phyloP scores from a whole-genome alignment of 2,888 invertebrate genomes.

The Yponomeuta plumbellus region DNA sequence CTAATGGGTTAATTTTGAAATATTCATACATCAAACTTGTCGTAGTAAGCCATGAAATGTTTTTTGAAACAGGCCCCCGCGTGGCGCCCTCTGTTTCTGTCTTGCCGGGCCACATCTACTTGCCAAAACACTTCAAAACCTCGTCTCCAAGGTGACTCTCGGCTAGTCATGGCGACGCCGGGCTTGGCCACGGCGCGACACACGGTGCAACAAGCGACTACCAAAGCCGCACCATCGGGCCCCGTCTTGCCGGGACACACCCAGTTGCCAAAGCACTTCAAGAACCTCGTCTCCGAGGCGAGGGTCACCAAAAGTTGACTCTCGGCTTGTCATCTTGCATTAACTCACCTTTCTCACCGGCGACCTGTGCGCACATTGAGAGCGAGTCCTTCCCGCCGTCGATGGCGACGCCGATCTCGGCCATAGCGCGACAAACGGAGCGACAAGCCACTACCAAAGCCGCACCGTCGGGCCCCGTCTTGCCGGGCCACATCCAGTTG shows the following conservation, averaged over 20 bases:
- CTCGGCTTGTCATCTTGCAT: too few relatives aligned
- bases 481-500: conserved; percentile 99
- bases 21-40: too few relatives aligned
- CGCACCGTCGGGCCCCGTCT: conserved; percentile 94
- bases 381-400: conserved; percentile 99
- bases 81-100: conserved; percentile 93
- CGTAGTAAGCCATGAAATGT: too few relatives aligned
- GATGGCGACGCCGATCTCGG: conserved; percentile 87
- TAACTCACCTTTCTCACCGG: not conserved
- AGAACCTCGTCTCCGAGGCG: too few relatives aligned
- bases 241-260: conserved; percentile 99
- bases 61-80: too few relatives aligned
- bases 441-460: conserved; percentile 90
- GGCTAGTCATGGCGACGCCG: conserved; percentile 79
- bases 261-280: conserved; percentile 99
- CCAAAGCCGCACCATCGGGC: conserved; percentile 92
- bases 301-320: too few relatives aligned
- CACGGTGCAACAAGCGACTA: conserved; percentile 92
- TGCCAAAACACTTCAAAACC: conserved; percentile 98
- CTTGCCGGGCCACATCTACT: conserved; percentile 99
- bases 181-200: conserved; percentile 88
- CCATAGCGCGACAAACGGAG: conserved; percentile 92
- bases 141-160: too few relatives aligned
- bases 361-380: conserved; percentile 93
- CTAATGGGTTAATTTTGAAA: too few relatives aligned